Evolutionary conservation across 2,797 vertebrate species (phyloP), one percentile per base, ranked within the genome.

Genomic region (Microhierax caerulescens): DNA sequence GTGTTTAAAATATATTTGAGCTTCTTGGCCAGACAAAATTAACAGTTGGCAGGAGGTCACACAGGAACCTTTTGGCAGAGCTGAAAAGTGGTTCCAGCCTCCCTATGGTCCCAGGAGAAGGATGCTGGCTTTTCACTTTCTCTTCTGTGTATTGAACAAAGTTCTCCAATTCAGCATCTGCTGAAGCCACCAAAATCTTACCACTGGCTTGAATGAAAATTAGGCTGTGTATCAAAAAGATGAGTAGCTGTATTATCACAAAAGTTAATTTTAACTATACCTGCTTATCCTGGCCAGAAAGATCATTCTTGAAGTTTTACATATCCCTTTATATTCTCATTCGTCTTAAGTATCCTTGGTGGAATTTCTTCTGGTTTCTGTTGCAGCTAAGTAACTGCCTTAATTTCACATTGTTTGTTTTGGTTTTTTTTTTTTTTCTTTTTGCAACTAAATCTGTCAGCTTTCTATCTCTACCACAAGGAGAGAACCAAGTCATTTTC

Each of bases 1-100:
- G 73, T 87, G 67, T 92, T 94, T 96, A 94, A 94, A 96, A 89
- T 70, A 73, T 64, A 25, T 88, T 65, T 86, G 53, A 90, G 47
- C 39, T 81, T 92, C 67, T 89, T 87, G 67, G 92, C 85, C 74
- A 92, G 77, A 36, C 47, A 90, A 92, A 92, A 89, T 93, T 76
- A 93, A 83, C 24, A 41, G 50, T 85, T 95, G 92, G 78, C 86
- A 79, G 63, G 60, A 77, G 36, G 84, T 96, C 92, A 89, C 32
- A 2, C 32, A 70, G 75, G 68, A 88, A 94, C 51, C 11, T 74
- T 91, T 88, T 88, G 78, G 39, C 84, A 79, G 74, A 93, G 67
- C 39, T 76, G 70, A 79, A 79, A 92, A 79, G 37, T 63, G 36
- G n/a, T 76, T 93, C 75, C 54, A 89, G 74, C 54, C 6, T 93